Evolutionary conservation across 1,140 invertebrate species (phyloP).

Genomic region (Drosophila quadrilineata): DNA sequence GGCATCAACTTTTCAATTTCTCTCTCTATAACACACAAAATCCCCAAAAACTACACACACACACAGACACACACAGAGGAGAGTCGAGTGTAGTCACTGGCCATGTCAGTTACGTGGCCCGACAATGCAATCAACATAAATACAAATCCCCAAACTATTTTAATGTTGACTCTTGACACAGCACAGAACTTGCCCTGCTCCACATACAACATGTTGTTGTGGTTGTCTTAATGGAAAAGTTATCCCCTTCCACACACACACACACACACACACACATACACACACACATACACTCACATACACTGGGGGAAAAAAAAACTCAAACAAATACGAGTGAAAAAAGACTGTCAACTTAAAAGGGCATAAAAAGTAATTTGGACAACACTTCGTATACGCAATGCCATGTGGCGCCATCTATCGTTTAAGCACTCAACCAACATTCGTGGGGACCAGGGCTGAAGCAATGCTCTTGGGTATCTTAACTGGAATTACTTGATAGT

Average conservation of each 20-base stretch:
- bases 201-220: too few relatives aligned
- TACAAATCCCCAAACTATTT: slow-evolving; percentile 79
- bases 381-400: slow-evolving; percentile 61
- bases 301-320: too few relatives aligned
- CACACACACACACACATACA: too few relatives aligned
- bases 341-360: slow-evolving; percentile 58
- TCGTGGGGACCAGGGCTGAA: neutral
- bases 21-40: slow-evolving; percentile 53
- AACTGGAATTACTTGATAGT: slow-evolving; percentile 15
- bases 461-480: slow-evolving; percentile 17
- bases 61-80: slow-evolving; percentile 21
- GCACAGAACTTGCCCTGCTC: slow-evolving; percentile 16
- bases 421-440: slow-evolving; percentile 13
- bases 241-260: slow-evolving; percentile 7
- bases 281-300: too few relatives aligned
- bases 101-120: slow-evolving; percentile 51
- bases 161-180: slow-evolving; percentile 63
- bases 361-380: slow-evolving; percentile 56
- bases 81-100: slow-evolving; percentile 6
- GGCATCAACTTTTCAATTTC: slow-evolving; percentile 70
- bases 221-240: slow-evolving; percentile 69
- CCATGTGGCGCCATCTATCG: slow-evolving; percentile 26
- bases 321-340: too few relatives aligned
- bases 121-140: slow-evolving; percentile 79
- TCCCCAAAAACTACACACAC: slow-evolving; percentile 21